Base-by-base conservation (phyloP, 1,140 invertebrate genomes). In the Catajapyx aquilonaris region DNA sequence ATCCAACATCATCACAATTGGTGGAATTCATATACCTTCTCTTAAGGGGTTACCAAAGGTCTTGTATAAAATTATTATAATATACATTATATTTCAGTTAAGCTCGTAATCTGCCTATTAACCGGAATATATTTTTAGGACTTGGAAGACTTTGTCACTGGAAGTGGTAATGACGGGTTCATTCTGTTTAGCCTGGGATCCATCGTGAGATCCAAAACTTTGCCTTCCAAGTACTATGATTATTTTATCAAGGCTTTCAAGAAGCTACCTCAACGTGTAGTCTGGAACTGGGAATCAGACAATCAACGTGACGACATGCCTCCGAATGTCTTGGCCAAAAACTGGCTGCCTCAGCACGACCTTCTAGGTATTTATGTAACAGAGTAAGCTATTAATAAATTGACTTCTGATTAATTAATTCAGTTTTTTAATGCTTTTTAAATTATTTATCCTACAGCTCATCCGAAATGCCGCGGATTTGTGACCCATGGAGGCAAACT, bases 401-500 rank as follows among this genome's bases (percentile, higher is more conserved):
- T 15, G n/a, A n/a, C n/a, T n/a, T n/a, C n/a, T n/a, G n/a, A n/a
- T n/a, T n/a, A n/a, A n/a, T n/a, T n/a, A n/a, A n/a, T n/a, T n/a
- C n/a, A n/a, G n/a, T n/a, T n/a, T 28, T 9, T 7, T 28, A 28
- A 15, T n/a, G 15, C 3, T 28, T 32, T 44, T 25, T 5, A 23
- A 11, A 10, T 28, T 38, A 22, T 46, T 34, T 28, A 10, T 31
- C 30, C 35, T 51, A 36, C 35, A 69, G 75, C 64, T 23, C 73
- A 78, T 56, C 59, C 61, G 1, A 77, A 77, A 42, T 56, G 75
- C 1, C 66, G 64, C 46, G 56, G 63, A 0, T 76, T 81, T 42
- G 69, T 81, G 20, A 73, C 73, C 1, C 74, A 80, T 44, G 74
- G 72, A 7, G 78, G 78, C 11, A 49, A 71, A 18, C 57, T 75